Evolutionary conservation across 2,888 invertebrate genomes (phyloP), one percentile per base, ranked within the genome.

Genomic region (Halocaridina rubra): DNA sequence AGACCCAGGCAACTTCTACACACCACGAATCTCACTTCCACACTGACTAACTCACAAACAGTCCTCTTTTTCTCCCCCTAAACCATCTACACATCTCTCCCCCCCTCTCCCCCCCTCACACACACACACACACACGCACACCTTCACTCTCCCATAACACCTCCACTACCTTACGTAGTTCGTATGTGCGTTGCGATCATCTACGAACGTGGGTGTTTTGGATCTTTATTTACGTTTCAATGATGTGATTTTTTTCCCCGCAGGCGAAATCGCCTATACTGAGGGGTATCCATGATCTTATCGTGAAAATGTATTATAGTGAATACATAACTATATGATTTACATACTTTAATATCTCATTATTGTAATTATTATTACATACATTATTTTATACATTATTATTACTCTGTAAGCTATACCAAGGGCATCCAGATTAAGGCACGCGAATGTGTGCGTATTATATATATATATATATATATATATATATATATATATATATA

Each of bases 41-140:
- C 80, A 80, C 80, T 80, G 74, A 80, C 80, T 74, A 59, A 80
- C 80, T 74, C 80, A 24, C 79, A n/a, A n/a, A n/a, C 53, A 53
- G 53, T 69, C 16, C 69, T 29, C 69, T 29, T n/a, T 16, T 24
- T 59, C 59, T 59, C 59, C 7, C 16, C 30, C 30, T 32, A n/a
- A 5, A 69, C 30, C 19, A 13, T 29, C 16, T 29, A 69, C n/a
- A 7, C 16, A 30, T 32, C 30, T 29, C 30, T 13, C 30, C 32
- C 30, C 29, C 16, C 29, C 27, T 4, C 69, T n/a, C n/a, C 30
- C 29, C 5, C 69, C 29, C n/a, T 30, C 29, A 27, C 69, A 29
- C 19, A 32, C 8, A 33, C 32, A 33, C 19, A 19, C 19, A 71
- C 13, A 33, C n/a, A 32, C 33, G 19, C 19, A 71, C 16, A 71